A percentile compares a stretch with the other conserved stretches of the same genome.
Conservation (phyloP, 2,888 invertebrate species). For the Odontocolon sp. region DNA sequence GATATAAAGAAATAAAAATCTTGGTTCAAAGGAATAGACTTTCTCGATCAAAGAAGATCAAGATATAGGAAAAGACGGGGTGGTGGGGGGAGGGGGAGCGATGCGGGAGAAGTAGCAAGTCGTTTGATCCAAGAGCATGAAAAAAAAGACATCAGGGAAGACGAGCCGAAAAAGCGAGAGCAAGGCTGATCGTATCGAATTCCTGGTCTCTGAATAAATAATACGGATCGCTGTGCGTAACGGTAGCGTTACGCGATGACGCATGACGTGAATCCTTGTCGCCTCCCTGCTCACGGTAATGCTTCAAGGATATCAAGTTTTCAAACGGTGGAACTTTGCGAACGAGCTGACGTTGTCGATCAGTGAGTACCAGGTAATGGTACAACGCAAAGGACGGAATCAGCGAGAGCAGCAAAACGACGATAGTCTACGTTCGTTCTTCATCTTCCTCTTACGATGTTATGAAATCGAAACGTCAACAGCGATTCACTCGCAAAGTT, state of each 20-base stretch:
- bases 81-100: neutral
- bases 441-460: neutral
- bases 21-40: constrained; percentile 37
- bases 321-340: constrained; percentile 14
- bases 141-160: neutral
- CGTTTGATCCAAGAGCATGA: neutral
- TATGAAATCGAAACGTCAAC: neutral
- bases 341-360: constrained; percentile 9
- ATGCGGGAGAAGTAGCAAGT: no score
- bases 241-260: constrained; percentile 16
- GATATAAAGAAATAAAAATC: constrained; percentile 21
- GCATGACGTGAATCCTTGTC: constrained; percentile 10
- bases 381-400: no score
- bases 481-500: neutral
- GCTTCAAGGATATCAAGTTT: constrained; percentile 41
- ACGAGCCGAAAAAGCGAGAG: neutral
- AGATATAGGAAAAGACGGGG: neutral
- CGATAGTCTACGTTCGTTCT: neutral
- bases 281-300: neutral
- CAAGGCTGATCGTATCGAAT: constrained; percentile 42
- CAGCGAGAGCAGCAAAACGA: no score
- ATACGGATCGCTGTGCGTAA: constrained; percentile 13
- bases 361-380: constrained; percentile 6
- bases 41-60: constrained; percentile 3
- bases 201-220: constrained; percentile 42